Evolutionary conservation across 2,888 invertebrate genomes (phyloP), one percentile per base, ranked within the genome.

Genomic region (Melanchra persicariae): DNA sequence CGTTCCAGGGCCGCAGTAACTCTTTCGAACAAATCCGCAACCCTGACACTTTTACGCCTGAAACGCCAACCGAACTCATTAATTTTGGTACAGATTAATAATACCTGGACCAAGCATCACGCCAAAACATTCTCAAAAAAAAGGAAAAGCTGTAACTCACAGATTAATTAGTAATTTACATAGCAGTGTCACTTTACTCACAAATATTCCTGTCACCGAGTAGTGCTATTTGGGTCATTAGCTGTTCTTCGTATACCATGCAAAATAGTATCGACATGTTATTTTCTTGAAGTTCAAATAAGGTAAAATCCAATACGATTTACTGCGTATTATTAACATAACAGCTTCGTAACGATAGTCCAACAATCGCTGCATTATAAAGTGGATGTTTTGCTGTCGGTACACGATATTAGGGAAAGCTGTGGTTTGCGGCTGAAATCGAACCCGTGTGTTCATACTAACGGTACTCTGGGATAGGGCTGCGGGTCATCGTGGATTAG

Each of bases 401-500:
- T 92, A 87, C 89, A 5, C 62, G 78, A 89, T 89, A 91, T 92
- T 91, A 90, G 91, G 91, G 91, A 93, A 93, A 94, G 91, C 88
- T 93, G 93, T 79, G 94, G 94, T 93, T 77, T 93, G 94, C 85
- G 93, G 93, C 90, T 90, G 93, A 89, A 90, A 92, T 75, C 70
- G 84, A 92, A 85, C 81, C 57, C 55, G 51, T 57, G 70, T 71
- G 61, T 57, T 30, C 45, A 37, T 72, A 66, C 74, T 86, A 85
- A 83, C 85, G 83, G 85, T 82, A 77, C 65, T 22, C 43, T 24
- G 26, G 19, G 12, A 12, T n/a, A 57, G 51, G 66, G 62, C 2
- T 57, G 63, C 1, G 19, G 19, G 1, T 3, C 24, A 40, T 47
- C 47, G 2, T 37, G 26, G 54, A 79, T 54, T 15, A 34, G 8